Conservation (phyloP, 2,797 vertebrate genomes). For the Triplophysa bombifrons region DNA sequence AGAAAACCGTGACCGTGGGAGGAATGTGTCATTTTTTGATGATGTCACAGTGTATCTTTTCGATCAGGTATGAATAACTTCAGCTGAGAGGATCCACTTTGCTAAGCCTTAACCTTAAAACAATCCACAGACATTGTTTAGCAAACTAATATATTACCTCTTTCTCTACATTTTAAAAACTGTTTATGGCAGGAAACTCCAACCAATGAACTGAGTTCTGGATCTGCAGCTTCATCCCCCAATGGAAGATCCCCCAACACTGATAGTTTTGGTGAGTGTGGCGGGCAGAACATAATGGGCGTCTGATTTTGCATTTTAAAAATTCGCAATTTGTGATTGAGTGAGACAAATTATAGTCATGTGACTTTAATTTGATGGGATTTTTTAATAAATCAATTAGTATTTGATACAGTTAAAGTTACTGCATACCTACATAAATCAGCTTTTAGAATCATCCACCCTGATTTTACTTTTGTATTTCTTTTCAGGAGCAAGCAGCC, state of each 20-base stretch:
- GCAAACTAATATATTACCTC: not conserved
- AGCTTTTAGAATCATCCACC: not conserved
- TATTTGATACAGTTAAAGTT: not conserved
- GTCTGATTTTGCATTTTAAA: slow-evolving; percentile 36
- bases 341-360: not conserved
- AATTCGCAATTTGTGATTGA: slow-evolving; percentile 16
- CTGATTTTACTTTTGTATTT: slow-evolving; percentile 14
- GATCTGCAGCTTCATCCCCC: slow-evolving; percentile 75
- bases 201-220: slow-evolving; percentile 86
- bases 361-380: not conserved
- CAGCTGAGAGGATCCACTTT: not conserved
- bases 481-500: slow-evolving; percentile 77
- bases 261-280: slow-evolving; percentile 74
- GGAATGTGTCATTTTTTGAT: slow-evolving; percentile 95
- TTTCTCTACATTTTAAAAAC: slow-evolving; percentile 27
- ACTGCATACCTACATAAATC: not conserved
- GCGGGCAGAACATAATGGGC: not conserved
- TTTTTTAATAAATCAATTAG: not conserved
- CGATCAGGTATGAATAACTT: slow-evolving; percentile 82
- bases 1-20: slow-evolving; percentile 82
- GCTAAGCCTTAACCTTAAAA: not conserved
- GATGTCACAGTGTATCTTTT: slow-evolving; percentile 96
- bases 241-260: slow-evolving; percentile 73
- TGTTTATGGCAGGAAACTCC: slow-evolving; percentile 84
- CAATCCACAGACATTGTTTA: not conserved